Evolutionary conservation across 1,140 invertebrate species (phyloP).

Genomic region (Tetragonula clypearis): DNA sequence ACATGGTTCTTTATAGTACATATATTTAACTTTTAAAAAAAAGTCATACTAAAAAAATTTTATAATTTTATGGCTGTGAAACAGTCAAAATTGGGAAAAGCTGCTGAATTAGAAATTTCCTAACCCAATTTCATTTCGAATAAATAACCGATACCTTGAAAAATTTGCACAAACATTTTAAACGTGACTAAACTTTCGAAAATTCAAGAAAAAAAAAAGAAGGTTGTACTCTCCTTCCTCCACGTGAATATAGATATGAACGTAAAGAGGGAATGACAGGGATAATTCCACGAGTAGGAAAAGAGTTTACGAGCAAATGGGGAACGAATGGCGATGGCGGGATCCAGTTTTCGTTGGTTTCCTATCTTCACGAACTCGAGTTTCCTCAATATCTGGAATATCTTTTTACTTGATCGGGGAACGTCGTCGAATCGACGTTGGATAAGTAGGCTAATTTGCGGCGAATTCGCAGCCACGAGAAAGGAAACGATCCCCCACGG

Average conservation of each 20-base stretch:
- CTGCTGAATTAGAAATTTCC: too few species aligned
- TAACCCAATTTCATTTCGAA: too few species aligned
- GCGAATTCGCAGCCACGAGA: background rate
- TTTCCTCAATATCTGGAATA: conserved; percentile 1
- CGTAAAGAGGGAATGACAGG: conserved; percentile 22
- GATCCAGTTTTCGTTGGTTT: conserved; percentile 30
- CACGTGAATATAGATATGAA: background rate
- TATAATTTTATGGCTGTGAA: too few species aligned
- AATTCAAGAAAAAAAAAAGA: too few species aligned
- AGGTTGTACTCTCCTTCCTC: background rate
- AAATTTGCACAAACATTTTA: too few species aligned
- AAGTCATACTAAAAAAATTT: too few species aligned
- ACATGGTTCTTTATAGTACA: too few species aligned
- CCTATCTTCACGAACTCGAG: conserved; percentile 16
- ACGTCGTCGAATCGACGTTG: background rate
- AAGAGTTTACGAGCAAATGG: conserved; percentile 44
- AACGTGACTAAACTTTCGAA: too few species aligned
- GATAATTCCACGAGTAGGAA: background rate
- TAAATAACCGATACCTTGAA: too few species aligned
- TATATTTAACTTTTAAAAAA: too few species aligned
- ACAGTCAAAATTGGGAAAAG: too few species aligned
- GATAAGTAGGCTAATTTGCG: background rate
- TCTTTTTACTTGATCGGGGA: background rate
- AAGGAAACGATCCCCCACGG: background rate
- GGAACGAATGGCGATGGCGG: background rate